Evolutionary conservation across 2,797 vertebrate genomes (phyloP).

Genomic region (Sebastes miniatus): DNA sequence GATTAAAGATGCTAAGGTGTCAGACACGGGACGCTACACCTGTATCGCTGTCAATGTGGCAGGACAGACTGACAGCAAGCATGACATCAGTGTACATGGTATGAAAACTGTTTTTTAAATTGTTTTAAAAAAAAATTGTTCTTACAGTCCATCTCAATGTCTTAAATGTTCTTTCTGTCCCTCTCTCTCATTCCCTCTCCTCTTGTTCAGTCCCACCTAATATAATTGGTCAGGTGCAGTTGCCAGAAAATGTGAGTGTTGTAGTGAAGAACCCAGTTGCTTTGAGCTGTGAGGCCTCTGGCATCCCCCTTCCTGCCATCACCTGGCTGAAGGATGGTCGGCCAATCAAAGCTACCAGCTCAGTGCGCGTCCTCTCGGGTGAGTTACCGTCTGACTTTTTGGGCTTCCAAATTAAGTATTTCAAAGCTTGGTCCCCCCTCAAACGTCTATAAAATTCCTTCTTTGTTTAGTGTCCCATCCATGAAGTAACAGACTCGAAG

Average conservation of each 20-base stretch:
- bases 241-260: slow-evolving; percentile 90
- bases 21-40: slow-evolving; percentile 91
- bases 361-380: slow-evolving; percentile 91
- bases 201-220: slow-evolving; percentile 85
- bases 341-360: slow-evolving; percentile 81
- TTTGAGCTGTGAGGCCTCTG: slow-evolving; percentile 91
- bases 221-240: slow-evolving; percentile 81
- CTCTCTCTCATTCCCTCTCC: background rate
- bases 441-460: background rate
- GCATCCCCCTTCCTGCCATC: slow-evolving; percentile 91
- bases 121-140: background rate
- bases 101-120: slow-evolving; percentile 46
- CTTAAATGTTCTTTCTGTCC: background rate
- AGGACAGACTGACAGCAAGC: slow-evolving; percentile 90
- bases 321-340: slow-evolving; percentile 91
- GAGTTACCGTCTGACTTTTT: slow-evolving; percentile 24
- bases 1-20: slow-evolving; percentile 83
- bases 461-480: background rate
- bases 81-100: slow-evolving; percentile 92
- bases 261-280: slow-evolving; percentile 92
- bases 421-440: background rate
- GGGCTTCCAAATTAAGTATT: background rate
- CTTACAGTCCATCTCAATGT: background rate
- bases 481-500: background rate
- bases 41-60: slow-evolving; percentile 92